These are phyloP conservation scores for Tricholauxania praeusta DNA, from an alignment of 2,888 invertebrate genomes.

Conservation along the genomic window DNA sequence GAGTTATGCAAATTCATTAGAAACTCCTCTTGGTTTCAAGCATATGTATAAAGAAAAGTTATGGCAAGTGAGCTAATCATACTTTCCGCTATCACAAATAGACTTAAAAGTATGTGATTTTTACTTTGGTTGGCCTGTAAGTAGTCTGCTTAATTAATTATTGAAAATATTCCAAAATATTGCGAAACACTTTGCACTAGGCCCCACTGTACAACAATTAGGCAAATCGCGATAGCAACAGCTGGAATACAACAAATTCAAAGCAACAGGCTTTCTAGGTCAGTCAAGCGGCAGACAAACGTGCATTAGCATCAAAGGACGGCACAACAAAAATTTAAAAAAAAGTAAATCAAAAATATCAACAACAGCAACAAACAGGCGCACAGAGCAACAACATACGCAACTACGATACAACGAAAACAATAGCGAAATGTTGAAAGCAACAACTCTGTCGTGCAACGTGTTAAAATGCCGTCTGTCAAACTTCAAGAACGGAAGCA, in stretches of 20 bases:
- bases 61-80: too few species aligned
- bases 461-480: conserved; percentile 11
- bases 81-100: too few species aligned
- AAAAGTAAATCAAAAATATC: conserved; percentile 1
- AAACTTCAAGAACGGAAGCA: not conserved
- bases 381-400: conserved; percentile 21
- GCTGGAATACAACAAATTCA: not conserved
- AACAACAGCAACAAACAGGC: conserved; percentile 20
- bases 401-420: conserved; percentile 25
- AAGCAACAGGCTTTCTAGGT: conserved; percentile 23
- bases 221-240: conserved; percentile 1
- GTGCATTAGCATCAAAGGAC: conserved; percentile 7
- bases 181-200: too few species aligned
- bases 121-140: too few species aligned
- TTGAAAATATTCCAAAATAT: too few species aligned
- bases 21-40: too few species aligned
- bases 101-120: too few species aligned
- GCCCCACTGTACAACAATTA: too few species aligned
- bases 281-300: conserved; percentile 23
- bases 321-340: conserved; percentile 27
- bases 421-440: conserved; percentile 27
- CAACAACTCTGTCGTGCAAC: conserved; percentile 6
- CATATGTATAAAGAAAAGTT: too few species aligned
- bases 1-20: too few species aligned
- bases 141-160: too few species aligned